Percentiles rank a stretch among this genome's conserved stretches.
phyloP scores from a whole-genome alignment of 2,113 vertebrate species.

The Terrapene triunguis region DNA sequence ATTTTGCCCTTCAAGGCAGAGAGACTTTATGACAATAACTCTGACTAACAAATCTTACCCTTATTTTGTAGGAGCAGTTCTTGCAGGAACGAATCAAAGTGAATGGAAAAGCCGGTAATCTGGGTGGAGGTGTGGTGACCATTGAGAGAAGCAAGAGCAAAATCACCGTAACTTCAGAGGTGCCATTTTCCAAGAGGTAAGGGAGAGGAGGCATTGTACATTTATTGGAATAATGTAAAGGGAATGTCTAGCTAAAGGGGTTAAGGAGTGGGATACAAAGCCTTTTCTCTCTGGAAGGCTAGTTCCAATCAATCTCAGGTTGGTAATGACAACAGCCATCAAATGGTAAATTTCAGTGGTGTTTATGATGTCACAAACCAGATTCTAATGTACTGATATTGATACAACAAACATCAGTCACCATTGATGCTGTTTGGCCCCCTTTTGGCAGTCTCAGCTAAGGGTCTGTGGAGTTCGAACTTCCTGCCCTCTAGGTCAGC shows the following conservation, averaged over 20 bases:
- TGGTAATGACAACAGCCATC: background rate
- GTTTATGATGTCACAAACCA: background rate
- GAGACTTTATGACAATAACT: accelerated
- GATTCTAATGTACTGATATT: background rate
- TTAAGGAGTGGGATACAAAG: background rate
- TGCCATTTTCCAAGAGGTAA: slow-evolving; percentile 98
- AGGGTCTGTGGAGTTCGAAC: accelerated
- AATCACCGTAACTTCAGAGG: slow-evolving; percentile 95
- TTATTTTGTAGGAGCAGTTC: slow-evolving; percentile 91
- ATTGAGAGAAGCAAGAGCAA: slow-evolving; percentile 98
- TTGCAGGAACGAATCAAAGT: slow-evolving; percentile 98
- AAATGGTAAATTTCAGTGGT: background rate
- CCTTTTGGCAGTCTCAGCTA: accelerated
- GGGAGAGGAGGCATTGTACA: accelerated
- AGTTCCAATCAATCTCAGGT: background rate
- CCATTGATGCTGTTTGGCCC: accelerated
- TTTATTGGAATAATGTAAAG: background rate
- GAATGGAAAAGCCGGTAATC: slow-evolving; percentile 94
- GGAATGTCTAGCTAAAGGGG: background rate
- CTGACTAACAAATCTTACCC: accelerated
- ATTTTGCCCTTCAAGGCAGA: background rate
- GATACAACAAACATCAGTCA: accelerated
- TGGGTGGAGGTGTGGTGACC: slow-evolving; percentile 93
- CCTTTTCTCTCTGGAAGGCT: background rate
- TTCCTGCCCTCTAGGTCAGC: background rate